Evolutionary conservation across 1,140 invertebrate species (phyloP).

Genomic region (Diorhabda carinulata): DNA sequence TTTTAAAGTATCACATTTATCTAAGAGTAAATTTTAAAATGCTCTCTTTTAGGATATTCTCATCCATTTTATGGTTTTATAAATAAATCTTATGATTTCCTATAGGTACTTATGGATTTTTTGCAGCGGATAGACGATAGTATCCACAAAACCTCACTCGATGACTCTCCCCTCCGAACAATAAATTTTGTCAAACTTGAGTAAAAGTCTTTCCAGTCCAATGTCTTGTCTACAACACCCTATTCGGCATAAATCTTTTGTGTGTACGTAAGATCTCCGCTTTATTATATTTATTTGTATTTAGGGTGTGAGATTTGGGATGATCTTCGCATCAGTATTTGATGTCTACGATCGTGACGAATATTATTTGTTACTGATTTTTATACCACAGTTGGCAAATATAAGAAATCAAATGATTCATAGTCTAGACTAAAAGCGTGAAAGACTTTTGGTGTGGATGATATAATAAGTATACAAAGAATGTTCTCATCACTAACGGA

Average conservation of each 20-base stretch:
- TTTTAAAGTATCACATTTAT: too few species aligned
- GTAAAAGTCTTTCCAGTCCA: slow-evolving; percentile 11
- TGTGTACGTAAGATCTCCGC: slow-evolving; percentile 7
- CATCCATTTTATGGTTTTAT: background rate
- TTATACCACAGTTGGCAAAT: too few species aligned
- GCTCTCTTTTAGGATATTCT: too few species aligned
- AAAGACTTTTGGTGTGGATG: too few species aligned
- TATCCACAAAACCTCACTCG: slow-evolving; percentile 9
- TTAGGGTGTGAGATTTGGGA: background rate
- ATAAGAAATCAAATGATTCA: too few species aligned
- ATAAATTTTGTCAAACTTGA: slow-evolving; percentile 15
- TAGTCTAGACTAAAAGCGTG: too few species aligned
- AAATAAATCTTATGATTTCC: background rate
- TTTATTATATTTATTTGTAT: slow-evolving; percentile 14
- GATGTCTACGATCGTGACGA: background rate
- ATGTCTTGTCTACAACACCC: slow-evolving; percentile 13
- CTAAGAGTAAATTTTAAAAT: too few species aligned
- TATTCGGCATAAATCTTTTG: slow-evolving; percentile 7
- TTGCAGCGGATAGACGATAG: background rate
- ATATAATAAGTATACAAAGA: too few species aligned
- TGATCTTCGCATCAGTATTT: slow-evolving; percentile 7
- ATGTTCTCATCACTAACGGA: too few species aligned
- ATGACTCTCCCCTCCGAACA: slow-evolving; percentile 12
- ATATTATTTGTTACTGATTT: too few species aligned
- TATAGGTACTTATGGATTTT: background rate